phyloP scores from a whole-genome alignment of 2,888 invertebrate species.

The Phymatocera aterrima region DNA sequence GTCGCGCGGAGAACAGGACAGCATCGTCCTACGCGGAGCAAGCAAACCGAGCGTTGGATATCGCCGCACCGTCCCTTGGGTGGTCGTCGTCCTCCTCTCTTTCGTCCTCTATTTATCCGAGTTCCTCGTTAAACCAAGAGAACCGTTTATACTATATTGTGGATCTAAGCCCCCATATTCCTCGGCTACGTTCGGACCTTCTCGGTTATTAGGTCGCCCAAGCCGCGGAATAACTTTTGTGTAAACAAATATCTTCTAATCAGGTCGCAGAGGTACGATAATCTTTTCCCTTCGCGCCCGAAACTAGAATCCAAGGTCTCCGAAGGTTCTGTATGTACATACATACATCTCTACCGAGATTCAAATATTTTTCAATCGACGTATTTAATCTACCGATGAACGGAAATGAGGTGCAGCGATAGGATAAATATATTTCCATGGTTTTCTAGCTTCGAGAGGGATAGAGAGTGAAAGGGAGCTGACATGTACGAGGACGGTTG shows the following conservation, averaged over 20 bases:
- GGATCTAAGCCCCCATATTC: neutral
- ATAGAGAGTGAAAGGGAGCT: too few relatives aligned
- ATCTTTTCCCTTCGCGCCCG: too few relatives aligned
- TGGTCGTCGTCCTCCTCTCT: conserved; percentile 17
- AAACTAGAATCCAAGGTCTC: too few relatives aligned
- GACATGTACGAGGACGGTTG: conserved; percentile 55
- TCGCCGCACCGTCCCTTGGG: conserved; percentile 34
- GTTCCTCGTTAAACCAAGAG: neutral
- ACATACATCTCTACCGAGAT: too few relatives aligned
- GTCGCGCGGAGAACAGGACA: conserved; percentile 26
- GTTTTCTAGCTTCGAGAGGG: too few relatives aligned
- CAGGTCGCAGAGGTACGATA: neutral
- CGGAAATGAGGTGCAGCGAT: too few relatives aligned
- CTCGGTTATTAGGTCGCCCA: conserved; percentile 1
- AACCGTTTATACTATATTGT: neutral
- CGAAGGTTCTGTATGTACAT: too few relatives aligned
- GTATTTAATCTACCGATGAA: too few relatives aligned
- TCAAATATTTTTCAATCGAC: too few relatives aligned
- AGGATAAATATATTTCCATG: too few relatives aligned
- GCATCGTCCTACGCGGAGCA: conserved; percentile 4
- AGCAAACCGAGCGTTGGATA: conserved; percentile 28
- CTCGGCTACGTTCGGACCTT: neutral
- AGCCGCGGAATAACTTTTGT: too few relatives aligned
- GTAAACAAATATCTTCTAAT: conserved; percentile 21
- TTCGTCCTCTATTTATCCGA: conserved; percentile 40